phyloP scores from a whole-genome alignment of 1,140 invertebrate genomes.

The Aporrectodea caliginosa region DNA sequence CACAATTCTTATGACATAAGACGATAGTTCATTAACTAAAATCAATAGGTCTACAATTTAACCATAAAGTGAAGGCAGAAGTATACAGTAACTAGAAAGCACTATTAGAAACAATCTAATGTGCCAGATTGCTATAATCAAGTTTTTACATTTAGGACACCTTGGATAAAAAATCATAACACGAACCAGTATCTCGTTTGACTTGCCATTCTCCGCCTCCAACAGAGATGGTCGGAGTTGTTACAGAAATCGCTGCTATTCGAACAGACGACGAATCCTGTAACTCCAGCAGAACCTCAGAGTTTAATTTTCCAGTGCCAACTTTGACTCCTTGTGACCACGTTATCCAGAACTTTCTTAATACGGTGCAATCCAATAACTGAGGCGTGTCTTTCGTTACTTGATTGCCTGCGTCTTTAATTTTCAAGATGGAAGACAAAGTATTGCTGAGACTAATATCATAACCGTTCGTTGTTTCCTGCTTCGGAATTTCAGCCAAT shows the following conservation, averaged over 20 bases:
- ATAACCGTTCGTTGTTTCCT: neutral
- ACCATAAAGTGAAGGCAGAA: neutral
- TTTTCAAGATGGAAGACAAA: neutral
- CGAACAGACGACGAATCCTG: neutral
- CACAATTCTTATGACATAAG: neutral
- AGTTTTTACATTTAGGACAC: too few relatives aligned
- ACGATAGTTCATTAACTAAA: neutral
- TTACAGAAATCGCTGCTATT: neutral
- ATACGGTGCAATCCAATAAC: neutral
- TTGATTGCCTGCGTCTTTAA: neutral
- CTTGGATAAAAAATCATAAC: too few relatives aligned
- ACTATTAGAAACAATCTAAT: neutral
- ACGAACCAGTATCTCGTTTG: neutral
- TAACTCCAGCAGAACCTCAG: neutral
- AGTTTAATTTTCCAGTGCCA: neutral
- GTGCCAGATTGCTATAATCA: too few relatives aligned
- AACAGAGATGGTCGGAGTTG: neutral
- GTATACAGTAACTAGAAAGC: neutral
- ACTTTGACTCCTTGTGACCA: neutral
- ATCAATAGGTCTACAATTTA: neutral
- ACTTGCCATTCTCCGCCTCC: neutral
- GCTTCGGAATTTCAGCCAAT: neutral
- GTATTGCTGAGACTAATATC: neutral
- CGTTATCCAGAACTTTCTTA: constrained; percentile 3
- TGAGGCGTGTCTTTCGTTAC: neutral